Conservation (phyloP, 2,797 vertebrate species). For the Anas acuta region DNA sequence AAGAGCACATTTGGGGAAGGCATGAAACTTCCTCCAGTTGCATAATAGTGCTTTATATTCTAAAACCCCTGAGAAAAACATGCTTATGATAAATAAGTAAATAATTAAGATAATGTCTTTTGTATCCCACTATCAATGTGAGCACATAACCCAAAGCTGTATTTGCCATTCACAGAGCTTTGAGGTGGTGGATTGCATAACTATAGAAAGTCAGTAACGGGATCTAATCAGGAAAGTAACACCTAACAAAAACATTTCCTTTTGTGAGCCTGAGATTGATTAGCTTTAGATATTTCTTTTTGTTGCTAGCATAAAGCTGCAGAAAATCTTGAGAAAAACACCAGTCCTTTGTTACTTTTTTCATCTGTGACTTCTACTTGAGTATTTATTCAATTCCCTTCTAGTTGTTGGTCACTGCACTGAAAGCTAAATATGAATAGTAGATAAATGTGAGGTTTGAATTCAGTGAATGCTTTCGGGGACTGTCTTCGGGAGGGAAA, state of each 20-base stretch:
- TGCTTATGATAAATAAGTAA: background rate
- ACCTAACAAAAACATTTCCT: background rate
- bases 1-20: background rate
- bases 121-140: background rate
- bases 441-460: background rate
- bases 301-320: background rate
- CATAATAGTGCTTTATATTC: accelerated
- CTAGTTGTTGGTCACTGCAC: background rate
- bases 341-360: background rate
- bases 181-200: background rate
- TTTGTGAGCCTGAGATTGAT: background rate
- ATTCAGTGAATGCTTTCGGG: background rate
- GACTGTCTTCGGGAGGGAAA: background rate
- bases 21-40: background rate
- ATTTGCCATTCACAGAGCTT: background rate
- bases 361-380: background rate
- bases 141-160: background rate
- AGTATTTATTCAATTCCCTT: background rate
- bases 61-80: background rate
- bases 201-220: background rate
- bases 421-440: background rate
- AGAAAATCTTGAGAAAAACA: background rate
- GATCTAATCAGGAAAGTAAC: background rate
- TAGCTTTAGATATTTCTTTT: background rate
- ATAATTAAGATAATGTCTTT: background rate